Base-by-base conservation (phyloP, 2,113 vertebrate genomes). In the Mastomys natalensis region DNA sequence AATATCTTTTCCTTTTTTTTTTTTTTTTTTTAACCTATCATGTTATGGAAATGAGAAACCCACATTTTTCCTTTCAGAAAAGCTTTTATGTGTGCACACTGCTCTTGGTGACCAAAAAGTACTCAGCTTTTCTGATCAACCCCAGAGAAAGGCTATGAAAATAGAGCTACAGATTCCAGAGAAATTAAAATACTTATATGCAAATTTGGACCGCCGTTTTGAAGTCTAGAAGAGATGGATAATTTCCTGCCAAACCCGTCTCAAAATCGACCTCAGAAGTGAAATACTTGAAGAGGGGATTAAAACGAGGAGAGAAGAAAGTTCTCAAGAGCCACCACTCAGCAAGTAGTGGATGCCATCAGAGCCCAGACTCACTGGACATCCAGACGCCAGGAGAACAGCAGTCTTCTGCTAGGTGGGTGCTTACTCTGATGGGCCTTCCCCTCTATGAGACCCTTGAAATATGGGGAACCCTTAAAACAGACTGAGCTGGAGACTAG, bases 81-180 rank as follows among this genome's bases (percentile, higher is more conserved):
- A 24, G 68, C 15, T 81, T 43, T 93, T 26, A 15, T 53, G 4
- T 29, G 17, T 85, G 29, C 87, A 22, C 51, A 26, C 45, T 86
- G n/a, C n/a, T 89, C 19, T 87, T 43, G 74, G 84, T 64, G 34
- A 72, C 16, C 73, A 77, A 66, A 34, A 92, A 82, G 68, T n/a
- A 55, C 76, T 91, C 45, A 86, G 51, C 58, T 95, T 90, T 82
- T 74, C 58, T 73, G 24, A 87, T 90, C 24, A 7, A 6, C 81
- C 64, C 96, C 80, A 62, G 74, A 40, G 55, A 84, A 78, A 87
- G 62, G 45, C 89, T 73, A 40, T 97, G 74, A 91, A 87, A 89
- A 62, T 37, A 93, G 24, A 85, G 68, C 26, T 68, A 62, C 2
- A n/a, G 73, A 64, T n/a, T 51, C 2, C 43, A 82, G 16, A 77